A percentile compares a stretch with the other conserved stretches of the same genome.
phyloP scores from a whole-genome alignment of 2,888 invertebrate genomes.

The Tetragonisca angustula region DNA sequence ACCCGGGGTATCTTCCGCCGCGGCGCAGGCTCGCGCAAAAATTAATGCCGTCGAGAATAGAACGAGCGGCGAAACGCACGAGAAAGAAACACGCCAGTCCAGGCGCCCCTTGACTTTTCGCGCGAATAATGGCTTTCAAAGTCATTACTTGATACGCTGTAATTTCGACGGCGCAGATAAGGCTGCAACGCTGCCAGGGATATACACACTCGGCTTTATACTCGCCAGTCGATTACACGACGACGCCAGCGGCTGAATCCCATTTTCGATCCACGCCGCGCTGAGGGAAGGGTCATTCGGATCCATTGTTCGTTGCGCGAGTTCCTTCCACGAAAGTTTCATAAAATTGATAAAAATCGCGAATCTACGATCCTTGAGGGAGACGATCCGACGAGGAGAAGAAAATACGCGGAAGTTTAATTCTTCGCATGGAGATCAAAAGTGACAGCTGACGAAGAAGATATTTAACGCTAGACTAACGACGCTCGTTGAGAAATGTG shows the following conservation, averaged over 20 bases:
- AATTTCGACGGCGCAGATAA: conserved; percentile 62
- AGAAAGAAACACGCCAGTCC: conserved; percentile 15
- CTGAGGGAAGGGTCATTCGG: conserved; percentile 12
- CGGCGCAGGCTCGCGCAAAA: conserved; percentile 15
- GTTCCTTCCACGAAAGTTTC: conserved; percentile 16
- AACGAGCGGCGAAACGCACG: background rate
- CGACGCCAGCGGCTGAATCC: conserved; percentile 45
- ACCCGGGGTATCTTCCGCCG: background rate
- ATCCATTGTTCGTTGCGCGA: conserved; percentile 7
- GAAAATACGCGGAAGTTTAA: no score
- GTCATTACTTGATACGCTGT: conserved; percentile 66
- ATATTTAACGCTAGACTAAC: no score
- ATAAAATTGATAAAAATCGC: conserved; percentile 17
- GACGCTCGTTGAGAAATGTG: no score
- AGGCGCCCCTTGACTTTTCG: conserved; percentile 18
- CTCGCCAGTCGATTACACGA: conserved; percentile 49
- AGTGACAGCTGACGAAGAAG: no score
- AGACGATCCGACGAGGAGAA: no score
- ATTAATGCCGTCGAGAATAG: conserved; percentile 52
- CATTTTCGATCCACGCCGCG: conserved; percentile 46
- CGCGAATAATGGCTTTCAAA: conserved; percentile 57
- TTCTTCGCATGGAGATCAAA: no score
- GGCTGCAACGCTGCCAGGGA: conserved; percentile 27
- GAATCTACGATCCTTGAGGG: background rate
- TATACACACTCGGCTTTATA: conserved; percentile 30